These are phyloP conservation scores for Conger conger DNA, from an alignment of 2,113 vertebrate species.

Conservation along the genomic window DNA sequence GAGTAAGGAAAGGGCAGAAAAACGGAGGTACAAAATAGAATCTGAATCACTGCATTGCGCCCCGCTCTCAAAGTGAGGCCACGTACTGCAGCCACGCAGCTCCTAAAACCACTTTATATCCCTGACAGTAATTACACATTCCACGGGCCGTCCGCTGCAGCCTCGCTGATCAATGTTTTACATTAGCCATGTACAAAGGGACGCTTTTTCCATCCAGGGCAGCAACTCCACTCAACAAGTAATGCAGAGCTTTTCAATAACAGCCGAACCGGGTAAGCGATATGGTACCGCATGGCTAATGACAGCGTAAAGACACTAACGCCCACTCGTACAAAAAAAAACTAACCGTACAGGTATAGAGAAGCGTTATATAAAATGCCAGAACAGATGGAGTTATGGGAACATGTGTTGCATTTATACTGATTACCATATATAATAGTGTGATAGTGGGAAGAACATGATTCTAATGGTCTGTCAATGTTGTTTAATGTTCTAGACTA, in stretches of 20 bases:
- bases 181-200: constrained; percentile 24
- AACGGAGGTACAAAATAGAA: background rate
- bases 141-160: constrained; percentile 36
- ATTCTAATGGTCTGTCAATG: background rate
- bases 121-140: constrained; percentile 43
- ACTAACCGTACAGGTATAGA: background rate
- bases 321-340: constrained; percentile 44
- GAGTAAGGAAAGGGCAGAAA: too few relatives aligned
- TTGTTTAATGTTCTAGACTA: background rate
- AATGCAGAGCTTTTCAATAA: constrained; percentile 26
- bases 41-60: constrained; percentile 4
- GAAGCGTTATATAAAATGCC: background rate
- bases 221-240: constrained; percentile 36
- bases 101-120: constrained; percentile 35
- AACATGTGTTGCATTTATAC: background rate
- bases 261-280: background rate
- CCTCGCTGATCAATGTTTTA: constrained; percentile 38
- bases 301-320: background rate
- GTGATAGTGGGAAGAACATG: background rate
- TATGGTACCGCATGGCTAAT: background rate
- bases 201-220: constrained; percentile 31
- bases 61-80: constrained; percentile 1
- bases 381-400: background rate
- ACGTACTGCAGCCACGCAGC: background rate
- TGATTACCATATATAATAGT: background rate